Evolutionary conservation across 2,113 vertebrate species (phyloP), one percentile per base, ranked within the genome.

Genomic region (Eonycteris spelaea): DNA sequence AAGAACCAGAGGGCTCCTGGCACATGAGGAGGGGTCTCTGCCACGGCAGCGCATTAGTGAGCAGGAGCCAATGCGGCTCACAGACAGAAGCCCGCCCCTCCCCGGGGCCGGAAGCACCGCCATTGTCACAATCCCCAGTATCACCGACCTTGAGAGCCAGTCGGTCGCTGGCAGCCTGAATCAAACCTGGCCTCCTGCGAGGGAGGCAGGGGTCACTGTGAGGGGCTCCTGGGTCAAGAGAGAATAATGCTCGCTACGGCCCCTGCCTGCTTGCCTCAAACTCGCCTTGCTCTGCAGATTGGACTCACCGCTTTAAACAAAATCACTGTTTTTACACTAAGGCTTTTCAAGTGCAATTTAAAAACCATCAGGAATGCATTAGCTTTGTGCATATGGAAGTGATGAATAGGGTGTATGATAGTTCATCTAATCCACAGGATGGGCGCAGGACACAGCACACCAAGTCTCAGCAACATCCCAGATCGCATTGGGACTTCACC

Each of bases 51-150:
- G 0, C 30, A 28, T 7, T 30, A 30, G 91, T 78, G 67, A 80
- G 67, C 85, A 43, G 45, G 70, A 88, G 24, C 61, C 35, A 26
- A 16, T 4, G 7, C 22, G 0, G 11, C 74, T 28, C 45, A 6
- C 18, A 1, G n/a, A 61, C 5, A 8, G 26, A 12, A 48, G 22
- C 38, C 14, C 9, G 35, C 26, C 57, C 40, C 24, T 51, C 7
- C 26, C 15, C 71, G 14, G 51, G 63, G 22, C 35, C 0, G 4
- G 28, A 2, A 24, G 30, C 5, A 4, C 7, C 0, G 2, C 55
- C 45, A 21, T 10, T 33, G 24, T 40, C 18, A 1, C 4, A 13
- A 35, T 15, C 35, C n/a, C 21, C 63, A 30, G n/a, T 5, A 13
- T 61, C 14, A 1, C n/a, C 40, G 9, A 22, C 22, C 48, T 7